A percentile compares a stretch with the other conserved stretches of the same genome.
Evolutionary conservation across 2,797 vertebrate species (phyloP).

Genomic region (Mycteria americana): DNA sequence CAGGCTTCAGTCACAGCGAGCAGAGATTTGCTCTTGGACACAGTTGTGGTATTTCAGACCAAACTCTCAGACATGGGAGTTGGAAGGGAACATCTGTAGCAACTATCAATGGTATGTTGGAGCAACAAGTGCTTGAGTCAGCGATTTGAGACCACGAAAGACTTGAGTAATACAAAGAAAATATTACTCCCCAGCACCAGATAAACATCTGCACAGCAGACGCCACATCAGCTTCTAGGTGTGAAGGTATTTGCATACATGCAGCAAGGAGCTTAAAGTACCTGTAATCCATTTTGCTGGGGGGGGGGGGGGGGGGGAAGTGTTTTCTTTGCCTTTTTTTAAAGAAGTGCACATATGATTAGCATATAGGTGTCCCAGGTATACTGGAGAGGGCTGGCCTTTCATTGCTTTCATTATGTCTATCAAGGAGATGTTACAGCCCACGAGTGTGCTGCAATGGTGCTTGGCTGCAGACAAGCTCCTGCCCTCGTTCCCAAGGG

Average conservation of each 20-base stretch:
- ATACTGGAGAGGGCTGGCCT: neutral
- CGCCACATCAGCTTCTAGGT: neutral
- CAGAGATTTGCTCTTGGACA: neutral
- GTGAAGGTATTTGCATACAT: neutral
- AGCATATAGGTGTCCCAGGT: neutral
- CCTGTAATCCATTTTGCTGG: neutral
- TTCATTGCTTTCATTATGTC: neutral
- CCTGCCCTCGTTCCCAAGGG: neutral
- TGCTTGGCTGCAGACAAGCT: neutral
- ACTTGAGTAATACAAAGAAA: neutral
- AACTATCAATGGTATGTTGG: neutral
- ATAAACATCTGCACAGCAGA: slow-evolving; percentile 48
- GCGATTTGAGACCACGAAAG: neutral
- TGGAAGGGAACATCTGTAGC: neutral
- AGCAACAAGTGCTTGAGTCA: neutral
- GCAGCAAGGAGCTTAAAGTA: neutral
- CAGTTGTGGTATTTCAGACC: neutral
- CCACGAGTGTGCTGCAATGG: accelerated
- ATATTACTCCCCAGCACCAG: neutral
- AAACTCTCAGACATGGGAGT: neutral
- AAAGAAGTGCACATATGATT: neutral
- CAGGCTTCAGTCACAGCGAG: neutral
- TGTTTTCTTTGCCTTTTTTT: neutral
- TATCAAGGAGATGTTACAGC: neutral
- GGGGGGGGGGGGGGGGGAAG: accelerated